These are phyloP conservation scores for Bicyclus anynana DNA, from an alignment of 1,140 invertebrate genomes.

Conservation along the genomic window DNA sequence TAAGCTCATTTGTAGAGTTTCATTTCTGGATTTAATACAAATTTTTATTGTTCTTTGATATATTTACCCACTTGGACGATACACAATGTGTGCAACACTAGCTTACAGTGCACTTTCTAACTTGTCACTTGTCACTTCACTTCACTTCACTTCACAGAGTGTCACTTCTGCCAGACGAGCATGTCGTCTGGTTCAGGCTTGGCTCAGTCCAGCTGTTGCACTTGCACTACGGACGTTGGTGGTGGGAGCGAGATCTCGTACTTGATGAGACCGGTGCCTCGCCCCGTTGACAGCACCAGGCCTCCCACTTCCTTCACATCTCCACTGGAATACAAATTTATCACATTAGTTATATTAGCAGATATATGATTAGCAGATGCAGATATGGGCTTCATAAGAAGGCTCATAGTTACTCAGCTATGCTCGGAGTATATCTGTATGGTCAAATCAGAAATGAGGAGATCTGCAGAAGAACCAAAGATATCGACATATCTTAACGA, in stretches of 20 bases:
- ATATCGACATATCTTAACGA: no score
- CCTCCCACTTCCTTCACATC: conserved; percentile 65
- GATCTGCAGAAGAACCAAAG: no score
- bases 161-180: conserved; percentile 32
- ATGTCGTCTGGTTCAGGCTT: conserved; percentile 28
- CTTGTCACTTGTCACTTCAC: not conserved
- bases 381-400: no score
- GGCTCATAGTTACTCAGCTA: no score
- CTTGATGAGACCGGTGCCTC: conserved; percentile 58
- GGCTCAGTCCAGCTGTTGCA: conserved; percentile 62
- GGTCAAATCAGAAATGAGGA: no score
- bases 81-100: no score
- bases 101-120: no score
- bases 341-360: no score
- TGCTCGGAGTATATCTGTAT: no score
- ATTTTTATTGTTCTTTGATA: not conserved
- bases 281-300: conserved; percentile 51
- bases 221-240: conserved; percentile 54
- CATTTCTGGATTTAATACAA: not conserved
- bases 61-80: not conserved
- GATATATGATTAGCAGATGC: no score
- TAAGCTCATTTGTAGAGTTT: not conserved
- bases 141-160: not conserved
- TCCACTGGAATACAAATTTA: conserved; percentile 34
- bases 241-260: conserved; percentile 67